Conservation (phyloP, 2,113 vertebrate genomes). For the Phainopepla nitens region DNA sequence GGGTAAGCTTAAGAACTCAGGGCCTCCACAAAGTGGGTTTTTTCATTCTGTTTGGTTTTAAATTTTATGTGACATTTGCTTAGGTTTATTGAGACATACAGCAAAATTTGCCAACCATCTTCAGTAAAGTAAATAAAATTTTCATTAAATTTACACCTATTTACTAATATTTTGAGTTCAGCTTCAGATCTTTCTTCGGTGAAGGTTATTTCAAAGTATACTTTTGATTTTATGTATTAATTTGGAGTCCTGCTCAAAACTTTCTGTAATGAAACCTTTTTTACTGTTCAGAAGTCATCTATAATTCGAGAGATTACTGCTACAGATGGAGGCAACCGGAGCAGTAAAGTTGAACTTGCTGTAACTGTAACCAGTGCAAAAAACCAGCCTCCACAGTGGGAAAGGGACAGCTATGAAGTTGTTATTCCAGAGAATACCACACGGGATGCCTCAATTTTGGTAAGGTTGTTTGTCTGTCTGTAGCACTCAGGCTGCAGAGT, state of each 20-base stretch:
- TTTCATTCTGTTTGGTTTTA: neutral
- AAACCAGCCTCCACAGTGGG: constrained; percentile 88
- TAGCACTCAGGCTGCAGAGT: neutral
- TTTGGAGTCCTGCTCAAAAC: neutral
- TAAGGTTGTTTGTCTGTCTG: neutral
- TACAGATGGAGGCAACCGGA: constrained; percentile 83
- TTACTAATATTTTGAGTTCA: neutral
- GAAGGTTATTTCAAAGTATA: neutral
- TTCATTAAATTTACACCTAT: neutral
- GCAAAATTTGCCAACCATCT: neutral
- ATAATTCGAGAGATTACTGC: constrained; percentile 80
- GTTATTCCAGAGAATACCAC: constrained; percentile 82
- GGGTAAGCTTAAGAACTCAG: neutral
- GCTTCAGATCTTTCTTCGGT: neutral
- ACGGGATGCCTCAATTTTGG: constrained; percentile 76
- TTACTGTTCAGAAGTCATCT: constrained; percentile 71
- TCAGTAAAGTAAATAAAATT: neutral
- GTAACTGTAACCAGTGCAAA: constrained; percentile 83
- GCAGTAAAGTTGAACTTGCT: constrained; percentile 78
- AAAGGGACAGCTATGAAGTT: constrained; percentile 78
- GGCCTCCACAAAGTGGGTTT: neutral
- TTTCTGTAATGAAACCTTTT: neutral
- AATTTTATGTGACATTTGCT: neutral
- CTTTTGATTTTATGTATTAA: neutral
- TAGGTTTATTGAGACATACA: neutral